phyloP scores from a whole-genome alignment of 2,797 vertebrate species.

The Menidia menidia region DNA sequence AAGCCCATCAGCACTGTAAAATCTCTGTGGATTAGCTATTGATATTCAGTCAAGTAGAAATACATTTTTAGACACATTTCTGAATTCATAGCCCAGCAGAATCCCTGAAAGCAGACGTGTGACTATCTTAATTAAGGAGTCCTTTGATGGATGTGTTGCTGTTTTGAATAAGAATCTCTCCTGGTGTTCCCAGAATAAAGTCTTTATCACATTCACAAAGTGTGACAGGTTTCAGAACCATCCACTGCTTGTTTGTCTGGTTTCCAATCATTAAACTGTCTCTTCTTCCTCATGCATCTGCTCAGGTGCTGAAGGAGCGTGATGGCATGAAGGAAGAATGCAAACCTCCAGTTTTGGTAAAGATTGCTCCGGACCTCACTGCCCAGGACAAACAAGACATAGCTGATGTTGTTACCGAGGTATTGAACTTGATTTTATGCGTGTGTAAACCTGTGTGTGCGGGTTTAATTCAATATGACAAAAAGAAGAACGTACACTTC shows the following conservation, averaged over 20 bases:
- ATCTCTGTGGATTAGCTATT: background rate
- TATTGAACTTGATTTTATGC: constrained; percentile 52
- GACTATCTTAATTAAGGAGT: background rate
- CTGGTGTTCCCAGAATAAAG: no score
- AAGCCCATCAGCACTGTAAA: constrained; percentile 17
- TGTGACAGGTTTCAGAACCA: background rate
- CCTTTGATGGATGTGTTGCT: background rate
- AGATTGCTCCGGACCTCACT: constrained; percentile 94
- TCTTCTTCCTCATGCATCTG: constrained; percentile 4
- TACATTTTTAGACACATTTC: background rate
- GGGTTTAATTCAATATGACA: background rate
- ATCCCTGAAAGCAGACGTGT: background rate
- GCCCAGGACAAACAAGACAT: constrained; percentile 91
- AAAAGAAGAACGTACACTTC: background rate
- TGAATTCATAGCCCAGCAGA: background rate
- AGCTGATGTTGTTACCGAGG: constrained; percentile 89
- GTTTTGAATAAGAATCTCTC: background rate
- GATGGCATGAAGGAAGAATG: constrained; percentile 76
- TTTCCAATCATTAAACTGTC: background rate
- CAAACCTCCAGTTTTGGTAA: constrained; percentile 90
- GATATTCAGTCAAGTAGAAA: background rate
- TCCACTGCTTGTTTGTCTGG: background rate
- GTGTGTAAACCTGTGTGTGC: no score
- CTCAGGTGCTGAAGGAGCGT: constrained; percentile 87
- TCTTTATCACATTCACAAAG: background rate